Conservation (phyloP, 2,797 vertebrate genomes). For the Crenichthys baileyi region DNA sequence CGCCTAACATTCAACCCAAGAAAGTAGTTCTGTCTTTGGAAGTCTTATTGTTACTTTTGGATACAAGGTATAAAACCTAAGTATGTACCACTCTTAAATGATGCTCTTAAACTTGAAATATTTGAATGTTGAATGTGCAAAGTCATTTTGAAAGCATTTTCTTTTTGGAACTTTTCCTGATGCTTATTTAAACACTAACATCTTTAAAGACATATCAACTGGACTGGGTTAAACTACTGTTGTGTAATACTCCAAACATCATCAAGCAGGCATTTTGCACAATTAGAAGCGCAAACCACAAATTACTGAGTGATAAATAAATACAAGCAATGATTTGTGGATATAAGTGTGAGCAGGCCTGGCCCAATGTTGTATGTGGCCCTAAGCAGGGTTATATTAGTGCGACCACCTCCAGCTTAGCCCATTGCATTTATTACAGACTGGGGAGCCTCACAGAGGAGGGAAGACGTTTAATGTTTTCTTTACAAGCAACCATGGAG, state of each 20-base stretch:
- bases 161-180: neutral
- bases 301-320: constrained; percentile 13
- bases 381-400: too few relatives aligned
- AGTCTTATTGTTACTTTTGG: constrained; percentile 37
- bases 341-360: constrained; percentile 6
- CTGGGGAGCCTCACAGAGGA: neutral
- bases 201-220: constrained; percentile 29
- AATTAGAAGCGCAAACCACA: constrained; percentile 58
- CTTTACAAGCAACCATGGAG: neutral
- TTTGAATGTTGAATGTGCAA: constrained; percentile 11
- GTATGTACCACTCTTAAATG: constrained; percentile 18
- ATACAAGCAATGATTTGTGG: neutral
- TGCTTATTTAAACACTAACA: constrained; percentile 9
- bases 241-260: constrained; percentile 38
- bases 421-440: too few relatives aligned
- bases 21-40: constrained; percentile 41
- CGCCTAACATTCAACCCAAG: constrained; percentile 48
- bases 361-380: neutral
- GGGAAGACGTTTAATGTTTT: neutral
- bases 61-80: constrained; percentile 8
- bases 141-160: constrained; percentile 12
- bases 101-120: constrained; percentile 31
- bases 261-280: constrained; percentile 46
- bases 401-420: too few relatives aligned
- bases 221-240: constrained; percentile 37